phyloP scores from a whole-genome alignment of 2,113 vertebrate genomes.

The Alces alces region DNA sequence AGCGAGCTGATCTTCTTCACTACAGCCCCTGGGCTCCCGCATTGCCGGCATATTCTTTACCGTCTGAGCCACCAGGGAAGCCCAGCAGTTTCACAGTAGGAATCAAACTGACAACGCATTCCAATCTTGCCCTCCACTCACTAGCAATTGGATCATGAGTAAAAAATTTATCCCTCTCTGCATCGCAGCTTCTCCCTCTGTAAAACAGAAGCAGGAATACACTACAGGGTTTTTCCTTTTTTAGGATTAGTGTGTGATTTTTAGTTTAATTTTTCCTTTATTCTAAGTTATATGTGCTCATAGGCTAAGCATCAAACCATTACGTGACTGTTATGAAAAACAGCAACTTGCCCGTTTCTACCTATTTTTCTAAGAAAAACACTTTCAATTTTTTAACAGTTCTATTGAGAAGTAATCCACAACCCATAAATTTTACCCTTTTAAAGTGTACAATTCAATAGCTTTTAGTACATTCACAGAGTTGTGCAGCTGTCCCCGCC shows the following conservation, averaged over 20 bases:
- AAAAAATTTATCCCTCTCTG: background rate
- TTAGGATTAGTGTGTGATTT: background rate
- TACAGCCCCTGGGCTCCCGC: background rate
- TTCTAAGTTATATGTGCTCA: background rate
- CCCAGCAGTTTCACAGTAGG: background rate
- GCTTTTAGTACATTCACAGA: background rate
- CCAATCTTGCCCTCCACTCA: background rate
- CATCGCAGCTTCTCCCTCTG: background rate
- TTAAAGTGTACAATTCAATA: background rate
- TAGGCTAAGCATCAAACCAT: background rate
- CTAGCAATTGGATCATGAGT: background rate
- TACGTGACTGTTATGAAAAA: background rate
- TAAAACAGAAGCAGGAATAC: background rate
- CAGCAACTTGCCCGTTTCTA: background rate
- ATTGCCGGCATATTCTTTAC: background rate
- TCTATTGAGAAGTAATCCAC: background rate
- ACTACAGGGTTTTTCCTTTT: background rate
- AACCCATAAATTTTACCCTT: background rate
- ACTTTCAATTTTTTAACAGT: background rate
- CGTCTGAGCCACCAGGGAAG: background rate
- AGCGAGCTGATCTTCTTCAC: rapidly evolving
- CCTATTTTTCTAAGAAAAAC: background rate
- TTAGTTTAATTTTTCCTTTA: background rate
- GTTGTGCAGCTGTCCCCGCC: background rate
- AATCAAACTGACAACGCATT: background rate